These are phyloP conservation scores for Nomada fucata DNA, from an alignment of 2,888 invertebrate genomes.

Conservation along the genomic window DNA sequence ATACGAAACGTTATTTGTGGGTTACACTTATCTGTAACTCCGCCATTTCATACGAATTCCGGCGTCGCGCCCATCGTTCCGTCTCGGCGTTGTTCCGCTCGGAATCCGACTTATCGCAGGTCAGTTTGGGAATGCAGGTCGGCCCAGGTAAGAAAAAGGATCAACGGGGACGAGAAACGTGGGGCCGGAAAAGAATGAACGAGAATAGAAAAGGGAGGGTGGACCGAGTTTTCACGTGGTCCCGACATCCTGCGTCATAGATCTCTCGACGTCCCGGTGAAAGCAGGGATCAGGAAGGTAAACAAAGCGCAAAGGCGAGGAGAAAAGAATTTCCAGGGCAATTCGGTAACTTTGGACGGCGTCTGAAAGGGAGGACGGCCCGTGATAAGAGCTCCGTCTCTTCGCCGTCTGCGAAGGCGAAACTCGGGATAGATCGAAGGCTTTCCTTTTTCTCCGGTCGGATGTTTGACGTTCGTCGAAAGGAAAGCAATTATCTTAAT, in stretches of 20 bases:
- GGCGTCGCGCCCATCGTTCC: slow-evolving; percentile 67
- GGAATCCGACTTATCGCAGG: slow-evolving; percentile 65
- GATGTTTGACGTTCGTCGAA: slow-evolving; percentile 51
- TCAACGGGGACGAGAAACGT: slow-evolving; percentile 34
- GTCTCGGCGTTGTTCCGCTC: slow-evolving; percentile 50
- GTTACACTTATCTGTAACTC: no score
- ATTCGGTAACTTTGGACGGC: neutral
- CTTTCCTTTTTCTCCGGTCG: slow-evolving; percentile 41
- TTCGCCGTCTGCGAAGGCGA: neutral
- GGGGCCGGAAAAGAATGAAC: slow-evolving; percentile 10
- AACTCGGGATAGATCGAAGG: neutral
- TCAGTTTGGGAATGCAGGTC: slow-evolving; percentile 57
- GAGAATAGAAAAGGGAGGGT: slow-evolving; percentile 29
- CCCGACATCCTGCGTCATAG: slow-evolving; percentile 23
- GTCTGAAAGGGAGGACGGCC: neutral
- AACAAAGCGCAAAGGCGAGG: slow-evolving; percentile 20
- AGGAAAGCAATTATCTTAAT: slow-evolving; percentile 63
- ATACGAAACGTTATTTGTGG: no score
- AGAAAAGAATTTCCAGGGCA: slow-evolving; percentile 7
- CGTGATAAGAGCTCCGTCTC: neutral
- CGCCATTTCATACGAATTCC: slow-evolving; percentile 55
- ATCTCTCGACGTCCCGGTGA: slow-evolving; percentile 23
- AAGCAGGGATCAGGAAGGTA: neutral
- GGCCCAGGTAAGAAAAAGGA: slow-evolving; percentile 2
- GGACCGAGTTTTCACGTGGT: slow-evolving; percentile 54